Evolutionary conservation across 64 coral and sea anemone species (phyloP).

Genomic region (Pocillopora verrucosa): DNA sequence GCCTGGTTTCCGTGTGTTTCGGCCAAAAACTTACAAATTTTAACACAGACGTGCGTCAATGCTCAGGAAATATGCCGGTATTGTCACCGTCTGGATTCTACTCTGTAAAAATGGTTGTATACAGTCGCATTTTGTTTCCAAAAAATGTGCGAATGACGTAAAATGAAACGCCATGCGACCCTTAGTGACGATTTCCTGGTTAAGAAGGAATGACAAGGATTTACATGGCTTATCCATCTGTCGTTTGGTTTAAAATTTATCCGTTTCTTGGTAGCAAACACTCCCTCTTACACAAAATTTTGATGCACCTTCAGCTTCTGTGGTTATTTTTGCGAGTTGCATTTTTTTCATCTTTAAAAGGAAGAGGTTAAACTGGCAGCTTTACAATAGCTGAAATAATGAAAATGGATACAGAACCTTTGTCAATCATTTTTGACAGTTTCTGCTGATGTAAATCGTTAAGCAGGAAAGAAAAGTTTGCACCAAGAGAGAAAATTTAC

Average conservation of each 20-base stretch:
- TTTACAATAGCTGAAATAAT: no score
- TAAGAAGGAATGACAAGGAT: slow-evolving; percentile 10
- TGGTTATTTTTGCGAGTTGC: background rate
- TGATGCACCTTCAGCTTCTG: background rate
- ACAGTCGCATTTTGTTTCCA: slow-evolving; percentile 1
- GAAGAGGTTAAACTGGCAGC: no score
- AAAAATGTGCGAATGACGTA: slow-evolving; percentile 30
- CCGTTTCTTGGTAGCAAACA: background rate
- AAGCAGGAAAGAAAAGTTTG: no score
- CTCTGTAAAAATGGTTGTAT: background rate
- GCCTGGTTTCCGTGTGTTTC: slow-evolving; percentile 3
- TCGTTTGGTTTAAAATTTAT: background rate
- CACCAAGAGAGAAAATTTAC: no score
- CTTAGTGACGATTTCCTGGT: background rate
- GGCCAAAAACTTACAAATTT: background rate
- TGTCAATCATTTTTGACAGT: no score
- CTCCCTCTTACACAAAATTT: background rate
- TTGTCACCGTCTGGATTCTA: background rate
- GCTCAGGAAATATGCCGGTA: background rate
- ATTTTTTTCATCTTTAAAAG: no score
- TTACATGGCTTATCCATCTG: slow-evolving; percentile 3
- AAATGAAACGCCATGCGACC: background rate
- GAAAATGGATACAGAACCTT: no score
- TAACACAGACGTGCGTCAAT: background rate
- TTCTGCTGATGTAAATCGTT: no score